Percentiles rank a stretch among this genome's conserved stretches.
phyloP scores from a whole-genome alignment of 2,888 invertebrate species.

The Watsonalla binaria region DNA sequence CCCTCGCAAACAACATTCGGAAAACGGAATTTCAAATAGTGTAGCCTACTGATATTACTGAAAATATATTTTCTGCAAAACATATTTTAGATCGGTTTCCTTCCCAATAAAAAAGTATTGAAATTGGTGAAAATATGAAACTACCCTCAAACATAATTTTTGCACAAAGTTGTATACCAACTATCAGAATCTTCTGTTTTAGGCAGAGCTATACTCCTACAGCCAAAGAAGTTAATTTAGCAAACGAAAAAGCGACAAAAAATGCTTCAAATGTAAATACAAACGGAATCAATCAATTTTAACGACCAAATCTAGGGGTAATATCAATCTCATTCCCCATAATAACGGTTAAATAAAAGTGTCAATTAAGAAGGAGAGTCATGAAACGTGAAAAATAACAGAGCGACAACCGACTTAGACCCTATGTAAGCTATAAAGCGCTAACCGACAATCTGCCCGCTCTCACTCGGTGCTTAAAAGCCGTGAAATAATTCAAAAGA shows the following conservation, averaged over 20 bases:
- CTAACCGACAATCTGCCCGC: slow-evolving; percentile 49
- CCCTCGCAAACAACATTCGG: background rate
- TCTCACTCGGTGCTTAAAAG: slow-evolving; percentile 48
- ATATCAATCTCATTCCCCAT: background rate
- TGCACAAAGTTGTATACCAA: no score
- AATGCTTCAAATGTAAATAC: no score
- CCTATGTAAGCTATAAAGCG: slow-evolving; percentile 40
- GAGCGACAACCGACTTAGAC: slow-evolving; percentile 6
- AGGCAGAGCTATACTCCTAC: no score
- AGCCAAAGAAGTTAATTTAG: no score
- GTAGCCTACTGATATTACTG: background rate
- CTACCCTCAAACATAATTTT: no score
- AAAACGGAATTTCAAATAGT: background rate
- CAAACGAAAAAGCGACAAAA: no score
- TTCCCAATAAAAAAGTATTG: no score
- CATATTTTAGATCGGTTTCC: background rate
- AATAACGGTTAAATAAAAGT: background rate
- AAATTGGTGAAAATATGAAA: no score
- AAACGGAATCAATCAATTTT: no score
- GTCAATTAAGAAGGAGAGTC: background rate
- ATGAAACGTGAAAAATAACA: slow-evolving; percentile 6
- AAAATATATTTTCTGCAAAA: background rate
- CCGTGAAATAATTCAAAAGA: slow-evolving; percentile 71
- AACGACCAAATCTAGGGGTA: no score
- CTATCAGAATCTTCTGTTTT: no score